Evolutionary conservation across 2,888 invertebrate species (phyloP).

Genomic region (Atrina japonica): DNA sequence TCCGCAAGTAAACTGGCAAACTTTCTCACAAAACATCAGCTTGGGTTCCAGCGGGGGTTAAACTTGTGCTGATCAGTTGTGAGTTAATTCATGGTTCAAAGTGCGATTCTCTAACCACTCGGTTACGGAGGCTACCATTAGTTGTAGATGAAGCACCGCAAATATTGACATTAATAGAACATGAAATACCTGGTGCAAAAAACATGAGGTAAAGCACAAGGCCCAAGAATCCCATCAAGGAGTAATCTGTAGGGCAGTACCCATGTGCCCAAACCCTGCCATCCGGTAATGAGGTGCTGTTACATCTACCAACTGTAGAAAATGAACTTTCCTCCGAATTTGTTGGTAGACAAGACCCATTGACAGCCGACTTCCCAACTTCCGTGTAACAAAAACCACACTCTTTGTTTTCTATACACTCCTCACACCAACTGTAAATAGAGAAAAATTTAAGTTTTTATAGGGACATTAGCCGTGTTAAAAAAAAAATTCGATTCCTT

Average conservation of each 20-base stretch:
- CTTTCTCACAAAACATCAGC: no score
- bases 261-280: constrained; percentile 76
- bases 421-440: constrained; percentile 79
- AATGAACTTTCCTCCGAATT: constrained; percentile 47
- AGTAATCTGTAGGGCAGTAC: constrained; percentile 81
- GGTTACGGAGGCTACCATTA: no score
- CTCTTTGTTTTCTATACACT: constrained; percentile 79
- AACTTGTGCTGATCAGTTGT: no score
- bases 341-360: constrained; percentile 78
- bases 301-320: constrained; percentile 69
- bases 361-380: constrained; percentile 55
- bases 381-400: constrained; percentile 82
- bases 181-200: constrained; percentile 80
- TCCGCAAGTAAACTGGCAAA: no score
- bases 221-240: constrained; percentile 81
- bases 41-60: no score
- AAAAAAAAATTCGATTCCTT: no score
- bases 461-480: no score
- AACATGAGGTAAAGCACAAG: constrained; percentile 81
- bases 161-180: background rate
- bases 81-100: no score
- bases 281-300: constrained; percentile 51
- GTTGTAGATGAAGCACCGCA: no score
- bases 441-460: no score
- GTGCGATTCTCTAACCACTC: no score